Evolutionary conservation across 2,888 invertebrate genomes (phyloP).

Genomic region (Drepanosiphum platanoidis): DNA sequence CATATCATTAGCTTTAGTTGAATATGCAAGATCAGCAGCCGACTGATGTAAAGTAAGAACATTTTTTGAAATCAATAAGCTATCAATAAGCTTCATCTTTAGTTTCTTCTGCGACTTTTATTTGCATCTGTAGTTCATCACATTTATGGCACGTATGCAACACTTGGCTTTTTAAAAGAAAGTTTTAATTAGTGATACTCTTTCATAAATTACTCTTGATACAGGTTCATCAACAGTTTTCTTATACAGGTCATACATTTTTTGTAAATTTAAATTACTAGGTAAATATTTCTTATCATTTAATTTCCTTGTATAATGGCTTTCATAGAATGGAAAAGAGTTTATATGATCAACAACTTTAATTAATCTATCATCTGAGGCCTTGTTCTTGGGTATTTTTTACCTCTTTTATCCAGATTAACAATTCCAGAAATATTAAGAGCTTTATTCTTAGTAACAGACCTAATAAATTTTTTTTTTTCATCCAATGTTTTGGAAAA

Average conservation of each 20-base stretch:
- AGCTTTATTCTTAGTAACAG: neutral
- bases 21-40: constrained; percentile 57
- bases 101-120: constrained; percentile 44
- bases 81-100: neutral
- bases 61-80: constrained; percentile 33
- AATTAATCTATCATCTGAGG: neutral
- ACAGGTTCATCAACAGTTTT: constrained; percentile 27
- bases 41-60: neutral
- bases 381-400: neutral
- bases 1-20: constrained; percentile 50
- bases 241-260: constrained; percentile 10
- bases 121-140: constrained; percentile 61
- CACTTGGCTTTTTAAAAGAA: constrained; percentile 63
- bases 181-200: constrained; percentile 63
- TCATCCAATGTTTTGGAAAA: constrained; percentile 12
- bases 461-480: constrained; percentile 8
- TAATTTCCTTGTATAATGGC: neutral
- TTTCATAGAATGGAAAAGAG: neutral
- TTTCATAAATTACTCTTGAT: constrained; percentile 58
- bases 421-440: constrained; percentile 4
- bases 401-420: neutral
- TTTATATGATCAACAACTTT: constrained; percentile 4
- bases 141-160: constrained; percentile 64
- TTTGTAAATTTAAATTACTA: constrained; percentile 7
- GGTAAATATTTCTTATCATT: constrained; percentile 12